Conservation (phyloP, 2,113 vertebrate species). For the Irena cyanogastra region DNA sequence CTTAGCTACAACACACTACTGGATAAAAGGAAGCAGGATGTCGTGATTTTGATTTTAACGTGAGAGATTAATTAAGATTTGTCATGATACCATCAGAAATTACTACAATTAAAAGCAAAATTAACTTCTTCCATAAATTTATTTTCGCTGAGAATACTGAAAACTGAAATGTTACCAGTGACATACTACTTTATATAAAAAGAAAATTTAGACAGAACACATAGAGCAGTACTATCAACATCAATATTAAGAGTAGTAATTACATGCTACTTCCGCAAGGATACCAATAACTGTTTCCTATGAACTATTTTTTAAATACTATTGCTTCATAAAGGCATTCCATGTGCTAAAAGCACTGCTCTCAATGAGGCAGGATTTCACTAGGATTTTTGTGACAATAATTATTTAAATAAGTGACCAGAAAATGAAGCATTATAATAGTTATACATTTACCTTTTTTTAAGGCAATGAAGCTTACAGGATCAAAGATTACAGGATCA, state of each 20-base stretch:
- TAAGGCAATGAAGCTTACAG: not conserved
- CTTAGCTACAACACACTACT: not conserved
- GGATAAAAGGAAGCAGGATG: slow-evolving; percentile 13
- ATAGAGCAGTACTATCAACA: not conserved
- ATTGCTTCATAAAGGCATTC: not conserved
- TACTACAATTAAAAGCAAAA: not conserved
- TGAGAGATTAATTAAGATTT: not conserved
- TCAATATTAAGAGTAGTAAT: not conserved
- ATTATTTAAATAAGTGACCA: not conserved
- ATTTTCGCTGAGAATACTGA: not conserved
- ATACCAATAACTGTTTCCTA: not conserved
- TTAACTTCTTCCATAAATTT: not conserved
- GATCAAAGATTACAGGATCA: not conserved
- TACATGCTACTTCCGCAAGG: not conserved
- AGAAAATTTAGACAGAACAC: not conserved
- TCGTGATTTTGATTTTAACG: not conserved
- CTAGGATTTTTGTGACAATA: not conserved
- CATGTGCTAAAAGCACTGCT: not conserved
- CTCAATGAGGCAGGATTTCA: not conserved
- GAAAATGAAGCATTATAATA: not conserved
- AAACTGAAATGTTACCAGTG: not conserved
- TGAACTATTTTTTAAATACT: not conserved
- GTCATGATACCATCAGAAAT: not conserved
- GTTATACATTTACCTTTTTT: not conserved
- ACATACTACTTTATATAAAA: not conserved